phyloP scores from a whole-genome alignment of 2,888 invertebrate genomes.

The Leptinotarsa tumamoca region DNA sequence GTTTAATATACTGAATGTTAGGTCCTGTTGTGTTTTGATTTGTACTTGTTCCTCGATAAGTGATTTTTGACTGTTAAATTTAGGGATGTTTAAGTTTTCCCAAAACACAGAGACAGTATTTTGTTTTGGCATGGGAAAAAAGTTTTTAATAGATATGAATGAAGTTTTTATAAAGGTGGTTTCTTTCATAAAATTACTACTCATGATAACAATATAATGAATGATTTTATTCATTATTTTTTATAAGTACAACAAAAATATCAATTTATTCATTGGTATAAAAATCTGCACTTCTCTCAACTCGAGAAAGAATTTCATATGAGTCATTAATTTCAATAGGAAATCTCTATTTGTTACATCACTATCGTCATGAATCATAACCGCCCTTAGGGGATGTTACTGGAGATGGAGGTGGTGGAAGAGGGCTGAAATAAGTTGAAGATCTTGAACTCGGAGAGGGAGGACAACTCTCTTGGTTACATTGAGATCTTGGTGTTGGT shows the following conservation, averaged over 20 bases:
- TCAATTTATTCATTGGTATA: constrained; percentile 1
- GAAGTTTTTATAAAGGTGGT: too few relatives aligned
- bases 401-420: constrained; percentile 90
- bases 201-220: background rate
- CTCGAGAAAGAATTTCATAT: background rate
- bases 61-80: too few relatives aligned
- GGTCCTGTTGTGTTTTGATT: too few relatives aligned
- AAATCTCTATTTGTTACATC: background rate
- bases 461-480: constrained; percentile 79
- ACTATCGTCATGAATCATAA: constrained; percentile 60
- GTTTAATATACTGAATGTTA: too few relatives aligned
- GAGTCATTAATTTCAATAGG: background rate
- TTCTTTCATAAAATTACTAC: background rate
- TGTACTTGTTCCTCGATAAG: too few relatives aligned
- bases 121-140: too few relatives aligned
- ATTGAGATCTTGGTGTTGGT: constrained; percentile 81
- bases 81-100: too few relatives aligned
- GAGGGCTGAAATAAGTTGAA: constrained; percentile 82
- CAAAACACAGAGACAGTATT: too few relatives aligned
- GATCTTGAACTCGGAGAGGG: constrained; percentile 80
- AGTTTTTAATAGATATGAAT: too few relatives aligned
- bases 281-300: background rate
- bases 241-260: background rate
- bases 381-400: constrained; percentile 72
- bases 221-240: background rate